Evolutionary conservation across 2,888 invertebrate species (phyloP).

Genomic region (Ochropleura leucogaster): DNA sequence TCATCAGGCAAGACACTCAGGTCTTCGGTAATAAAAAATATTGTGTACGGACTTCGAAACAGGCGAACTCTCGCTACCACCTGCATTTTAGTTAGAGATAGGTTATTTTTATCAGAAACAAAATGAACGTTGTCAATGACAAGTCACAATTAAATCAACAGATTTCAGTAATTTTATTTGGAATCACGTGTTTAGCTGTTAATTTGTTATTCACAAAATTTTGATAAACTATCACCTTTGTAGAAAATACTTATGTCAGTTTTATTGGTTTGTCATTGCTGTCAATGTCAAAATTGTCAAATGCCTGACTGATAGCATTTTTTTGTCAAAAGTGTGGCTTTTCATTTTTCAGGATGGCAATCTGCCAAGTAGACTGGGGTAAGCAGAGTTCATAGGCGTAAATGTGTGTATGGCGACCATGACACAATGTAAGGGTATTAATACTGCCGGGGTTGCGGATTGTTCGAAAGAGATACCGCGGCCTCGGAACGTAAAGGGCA

Average conservation of each 20-base stretch:
- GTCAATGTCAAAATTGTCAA: slow-evolving; percentile 20
- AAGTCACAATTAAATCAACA: slow-evolving; percentile 5
- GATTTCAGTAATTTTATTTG: slow-evolving; percentile 7
- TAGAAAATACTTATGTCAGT: slow-evolving; percentile 31
- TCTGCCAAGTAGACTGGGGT: not conserved
- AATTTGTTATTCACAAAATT: slow-evolving; percentile 32
- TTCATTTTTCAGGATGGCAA: slow-evolving; percentile 21
- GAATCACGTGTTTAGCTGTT: slow-evolving; percentile 21
- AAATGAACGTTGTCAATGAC: not conserved
- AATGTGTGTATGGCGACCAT: not conserved
- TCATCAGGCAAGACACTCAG: slow-evolving; percentile 74
- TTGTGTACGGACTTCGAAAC: slow-evolving; percentile 78
- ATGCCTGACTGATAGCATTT: not conserved
- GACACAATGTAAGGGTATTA: not conserved
- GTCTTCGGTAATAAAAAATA: slow-evolving; percentile 79
- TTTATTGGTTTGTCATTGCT: slow-evolving; percentile 1
- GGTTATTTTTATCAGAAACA: slow-evolving; percentile 55
- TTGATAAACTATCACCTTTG: not conserved
- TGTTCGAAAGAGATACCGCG: too few species aligned
- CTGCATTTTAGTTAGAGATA: slow-evolving; percentile 81
- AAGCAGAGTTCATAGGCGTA: not conserved
- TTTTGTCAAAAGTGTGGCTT: not conserved
- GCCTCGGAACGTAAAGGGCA: too few species aligned
- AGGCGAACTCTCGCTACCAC: slow-evolving; percentile 79
- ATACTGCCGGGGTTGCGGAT: too few species aligned